Conservation (phyloP, 1,140 invertebrate species). For the Bacillus rossius region DNA sequence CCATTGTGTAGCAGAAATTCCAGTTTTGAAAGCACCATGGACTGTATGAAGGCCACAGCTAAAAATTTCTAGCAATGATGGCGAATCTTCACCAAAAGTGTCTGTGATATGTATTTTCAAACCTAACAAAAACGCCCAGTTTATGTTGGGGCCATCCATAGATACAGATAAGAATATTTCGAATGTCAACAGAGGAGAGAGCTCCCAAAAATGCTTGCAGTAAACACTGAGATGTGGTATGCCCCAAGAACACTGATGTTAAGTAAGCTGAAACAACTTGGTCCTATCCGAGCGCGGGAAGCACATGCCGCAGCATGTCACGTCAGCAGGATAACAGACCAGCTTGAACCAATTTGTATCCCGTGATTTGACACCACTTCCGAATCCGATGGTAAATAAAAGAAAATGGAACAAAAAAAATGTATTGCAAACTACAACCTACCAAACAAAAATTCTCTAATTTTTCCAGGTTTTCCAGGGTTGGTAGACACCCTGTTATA, state of each 20-base stretch:
- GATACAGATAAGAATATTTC: conserved; percentile 10
- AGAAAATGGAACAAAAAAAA: no score
- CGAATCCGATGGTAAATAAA: no score
- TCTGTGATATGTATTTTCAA: no score
- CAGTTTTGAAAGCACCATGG: conserved; percentile 20
- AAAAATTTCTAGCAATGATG: conserved; percentile 16
- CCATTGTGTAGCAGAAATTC: neutral
- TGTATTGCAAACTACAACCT: no score
- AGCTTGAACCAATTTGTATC: no score
- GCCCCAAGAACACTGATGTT: conserved; percentile 18
- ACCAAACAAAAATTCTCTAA: no score
- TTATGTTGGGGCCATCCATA: conserved; percentile 21
- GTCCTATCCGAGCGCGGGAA: no score
- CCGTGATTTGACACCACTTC: no score
- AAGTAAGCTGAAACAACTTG: conserved; percentile 17
- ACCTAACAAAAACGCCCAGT: conserved; percentile 5
- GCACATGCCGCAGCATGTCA: no score
- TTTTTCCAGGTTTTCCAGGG: no score
- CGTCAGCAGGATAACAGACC: no score
- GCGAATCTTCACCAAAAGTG: neutral
- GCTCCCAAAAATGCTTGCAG: conserved; percentile 9
- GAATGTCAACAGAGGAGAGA: conserved; percentile 1
- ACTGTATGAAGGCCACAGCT: conserved; percentile 21
- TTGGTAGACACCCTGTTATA: no score
- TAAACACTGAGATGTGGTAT: conserved; percentile 17